Evolutionary conservation across 1,140 invertebrate species (phyloP), one percentile per base, ranked within the genome.

Genomic region (Helicoverpa armigera): DNA sequence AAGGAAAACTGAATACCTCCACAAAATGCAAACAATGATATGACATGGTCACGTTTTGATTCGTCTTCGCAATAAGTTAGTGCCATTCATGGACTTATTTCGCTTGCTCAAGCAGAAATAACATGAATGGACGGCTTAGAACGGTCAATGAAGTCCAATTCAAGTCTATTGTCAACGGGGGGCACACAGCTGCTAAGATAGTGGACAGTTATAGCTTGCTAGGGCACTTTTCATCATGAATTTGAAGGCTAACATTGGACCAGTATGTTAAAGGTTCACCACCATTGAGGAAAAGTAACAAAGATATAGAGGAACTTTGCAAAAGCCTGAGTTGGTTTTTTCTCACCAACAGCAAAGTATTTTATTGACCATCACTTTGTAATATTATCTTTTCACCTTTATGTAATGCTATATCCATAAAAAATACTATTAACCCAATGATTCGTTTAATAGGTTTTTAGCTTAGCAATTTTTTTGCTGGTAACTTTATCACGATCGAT

Each of bases 31-130:
- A 23, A 50, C 43, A 48, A 69, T 69, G 18, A 18, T 18, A 18
- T 58, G 43, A 18, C 16, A 18, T 69, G n/a, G 65, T 69, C 65
- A 69, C 65, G 65, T 50, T 69, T 69, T 23, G 43, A 67, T 16
- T 50, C 16, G 43, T 13, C 43, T 16, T 12, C n/a, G 18, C 35
- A 69, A 69, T 67, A 16, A 50, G 23, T 23, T 69, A 16, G n/a
- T 69, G 18, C 50, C 69, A 51, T 72, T 72, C 53, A 54, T 54
- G 48, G 14, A 72, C 50, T 72, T 13, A 53, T 53, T 16, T n/a
- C 50, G 50, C 50, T 35, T 65, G 35, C n/a, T 48, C 63, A 65
- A 43, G 50, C 50, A 51, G 43, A 23, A 70, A 72, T 16, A 50
- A 50, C 43, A n/a, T 31, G 69, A 29, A 69, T 72, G 50, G 50